Conservation (phyloP, 2,888 invertebrate species). For the Sarcophaga subvicina region DNA sequence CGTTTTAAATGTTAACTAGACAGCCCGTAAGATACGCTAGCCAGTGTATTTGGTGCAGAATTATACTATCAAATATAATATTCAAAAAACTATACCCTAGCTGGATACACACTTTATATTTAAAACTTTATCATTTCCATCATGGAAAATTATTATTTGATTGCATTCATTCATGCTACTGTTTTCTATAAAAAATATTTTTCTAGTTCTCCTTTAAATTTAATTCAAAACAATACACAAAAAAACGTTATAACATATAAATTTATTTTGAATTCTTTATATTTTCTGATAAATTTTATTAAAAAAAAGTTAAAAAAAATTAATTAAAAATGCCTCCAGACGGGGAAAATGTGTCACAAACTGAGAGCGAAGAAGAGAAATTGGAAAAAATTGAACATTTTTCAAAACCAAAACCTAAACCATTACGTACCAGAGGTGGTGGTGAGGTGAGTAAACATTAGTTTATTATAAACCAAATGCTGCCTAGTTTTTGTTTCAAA, state of each 20-base stretch:
- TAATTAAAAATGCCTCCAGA: not conserved
- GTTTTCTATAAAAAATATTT: not conserved
- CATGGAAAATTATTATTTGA: no score
- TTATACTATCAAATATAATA: no score
- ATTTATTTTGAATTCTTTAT: constrained; percentile 12
- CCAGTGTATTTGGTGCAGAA: no score
- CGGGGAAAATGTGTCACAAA: constrained; percentile 17
- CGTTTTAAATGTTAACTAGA: no score
- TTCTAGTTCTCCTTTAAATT: constrained; percentile 37
- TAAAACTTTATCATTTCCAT: no score
- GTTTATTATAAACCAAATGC: not conserved
- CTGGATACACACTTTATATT: no score
- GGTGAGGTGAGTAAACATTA: constrained; percentile 37
- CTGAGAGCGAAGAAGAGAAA: constrained; percentile 44
- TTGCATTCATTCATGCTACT: no score
- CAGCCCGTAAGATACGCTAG: no score
- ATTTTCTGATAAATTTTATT: constrained; percentile 1
- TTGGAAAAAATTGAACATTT: constrained; percentile 44
- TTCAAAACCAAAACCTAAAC: not conserved
- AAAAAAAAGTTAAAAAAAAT: constrained; percentile 7
- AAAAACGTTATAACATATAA: constrained; percentile 14
- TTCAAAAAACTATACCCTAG: no score
- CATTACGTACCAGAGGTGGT: constrained; percentile 2
- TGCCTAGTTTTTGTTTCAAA: not conserved
- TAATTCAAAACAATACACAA: constrained; percentile 24